A percentile compares a stretch with the other conserved stretches of the same genome.
These are phyloP conservation scores for Phaedon cochleariae DNA, from an alignment of 2,888 invertebrate genomes.

Conservation along the genomic window DNA sequence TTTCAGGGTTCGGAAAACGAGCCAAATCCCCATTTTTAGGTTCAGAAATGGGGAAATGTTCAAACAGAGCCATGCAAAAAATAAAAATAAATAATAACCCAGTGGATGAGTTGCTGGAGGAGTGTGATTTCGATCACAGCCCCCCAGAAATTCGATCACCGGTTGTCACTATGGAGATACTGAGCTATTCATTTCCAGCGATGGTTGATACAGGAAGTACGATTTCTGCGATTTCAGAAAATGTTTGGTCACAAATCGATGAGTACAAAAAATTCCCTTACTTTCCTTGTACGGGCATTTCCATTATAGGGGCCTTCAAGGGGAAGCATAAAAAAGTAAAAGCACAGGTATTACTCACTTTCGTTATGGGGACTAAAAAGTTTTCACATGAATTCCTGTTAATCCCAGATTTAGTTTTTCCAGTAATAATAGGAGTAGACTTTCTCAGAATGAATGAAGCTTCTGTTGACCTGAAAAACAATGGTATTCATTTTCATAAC, in stretches of 20 bases:
- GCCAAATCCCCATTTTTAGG: too few relatives aligned
- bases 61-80: neutral
- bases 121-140: neutral
- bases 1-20: neutral
- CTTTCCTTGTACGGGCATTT: neutral
- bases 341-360: neutral
- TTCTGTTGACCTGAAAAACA: neutral
- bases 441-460: neutral
- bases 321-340: neutral
- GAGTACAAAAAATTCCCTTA: too few relatives aligned
- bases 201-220: slow-evolving; percentile 2
- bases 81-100: neutral
- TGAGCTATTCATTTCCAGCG: neutral
- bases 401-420: neutral
- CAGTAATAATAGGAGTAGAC: neutral
- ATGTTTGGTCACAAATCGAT: neutral
- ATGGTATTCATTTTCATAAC: neutral
- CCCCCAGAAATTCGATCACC: neutral
- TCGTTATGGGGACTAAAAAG: neutral
- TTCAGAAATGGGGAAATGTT: neutral
- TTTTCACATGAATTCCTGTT: neutral
- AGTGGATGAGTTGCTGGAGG: neutral
- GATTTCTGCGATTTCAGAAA: neutral
- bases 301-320: neutral
- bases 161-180: neutral